Conservation (phyloP, 2,797 vertebrate species). For the Notolepis coatsorum region DNA sequence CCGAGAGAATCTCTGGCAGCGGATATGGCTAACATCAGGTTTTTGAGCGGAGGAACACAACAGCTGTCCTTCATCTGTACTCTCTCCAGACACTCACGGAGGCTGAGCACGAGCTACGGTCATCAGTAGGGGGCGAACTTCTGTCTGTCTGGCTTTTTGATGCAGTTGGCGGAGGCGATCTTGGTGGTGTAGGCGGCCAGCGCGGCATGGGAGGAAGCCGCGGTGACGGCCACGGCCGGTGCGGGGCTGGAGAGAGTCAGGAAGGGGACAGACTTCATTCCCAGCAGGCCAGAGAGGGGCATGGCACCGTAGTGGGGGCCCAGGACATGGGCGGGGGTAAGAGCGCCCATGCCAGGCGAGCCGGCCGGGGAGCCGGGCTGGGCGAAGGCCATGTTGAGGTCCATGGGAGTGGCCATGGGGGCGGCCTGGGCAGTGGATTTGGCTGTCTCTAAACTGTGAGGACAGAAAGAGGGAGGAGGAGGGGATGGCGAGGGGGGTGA, state of each 20-base stretch:
- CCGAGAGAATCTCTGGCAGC: slow-evolving; percentile 70
- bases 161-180: slow-evolving; percentile 92
- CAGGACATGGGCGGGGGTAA: slow-evolving; percentile 85
- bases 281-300: slow-evolving; percentile 91
- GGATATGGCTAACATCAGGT: slow-evolving; percentile 77
- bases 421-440: slow-evolving; percentile 94
- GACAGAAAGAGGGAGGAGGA: slow-evolving; percentile 4
- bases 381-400: slow-evolving; percentile 91
- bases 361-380: slow-evolving; percentile 82
- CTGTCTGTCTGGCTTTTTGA: slow-evolving; percentile 94
- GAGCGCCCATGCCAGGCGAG: slow-evolving; percentile 78
- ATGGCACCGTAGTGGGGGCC: slow-evolving; percentile 86
- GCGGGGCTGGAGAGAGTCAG: slow-evolving; percentile 88
- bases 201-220: slow-evolving; percentile 79
- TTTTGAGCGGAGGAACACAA: slow-evolving; percentile 61
- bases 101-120: slow-evolving; percentile 6
- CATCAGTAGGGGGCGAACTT: slow-evolving; percentile 94
- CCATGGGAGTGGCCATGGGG: slow-evolving; percentile 85
- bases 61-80: slow-evolving; percentile 55
- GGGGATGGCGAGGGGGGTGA: slow-evolving; percentile 15
- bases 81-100: slow-evolving; percentile 9
- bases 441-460: slow-evolving; percentile 92
- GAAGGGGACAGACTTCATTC: slow-evolving; percentile 92
- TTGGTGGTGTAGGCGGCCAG: slow-evolving; percentile 92
- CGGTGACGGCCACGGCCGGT: slow-evolving; percentile 78